phyloP scores from a whole-genome alignment of 2,888 invertebrate species.

The Scaptomyza cyrtandrae region DNA sequence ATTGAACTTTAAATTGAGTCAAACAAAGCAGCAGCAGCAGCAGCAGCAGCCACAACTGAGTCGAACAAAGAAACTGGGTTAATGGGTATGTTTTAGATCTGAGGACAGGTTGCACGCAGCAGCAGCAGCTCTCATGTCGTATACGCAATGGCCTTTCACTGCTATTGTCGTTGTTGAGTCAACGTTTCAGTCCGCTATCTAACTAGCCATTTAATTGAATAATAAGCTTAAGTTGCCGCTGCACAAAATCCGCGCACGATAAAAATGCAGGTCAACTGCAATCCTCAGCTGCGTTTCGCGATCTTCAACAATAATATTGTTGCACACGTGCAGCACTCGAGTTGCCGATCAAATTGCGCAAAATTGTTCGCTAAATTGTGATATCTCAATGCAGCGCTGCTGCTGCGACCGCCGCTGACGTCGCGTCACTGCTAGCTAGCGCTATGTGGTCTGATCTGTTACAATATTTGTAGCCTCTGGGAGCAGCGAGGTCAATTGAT shows the following conservation, averaged over 20 bases:
- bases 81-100: slow-evolving; percentile 72
- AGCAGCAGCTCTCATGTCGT: slow-evolving; percentile 42
- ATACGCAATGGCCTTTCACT: slow-evolving; percentile 79
- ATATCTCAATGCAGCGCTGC: slow-evolving; percentile 17
- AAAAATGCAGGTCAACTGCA: slow-evolving; percentile 74
- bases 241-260: slow-evolving; percentile 64
- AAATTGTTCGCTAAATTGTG: slow-evolving; percentile 42
- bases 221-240: slow-evolving; percentile 59
- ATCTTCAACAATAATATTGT: slow-evolving; percentile 24
- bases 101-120: slow-evolving; percentile 67
- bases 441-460: slow-evolving; percentile 74
- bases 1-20: slow-evolving; percentile 81
- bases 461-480: slow-evolving; percentile 80
- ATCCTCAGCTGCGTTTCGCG: slow-evolving; percentile 46
- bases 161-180: slow-evolving; percentile 32
- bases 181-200: slow-evolving; percentile 14
- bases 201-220: slow-evolving; percentile 72
- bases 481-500: slow-evolving; percentile 84
- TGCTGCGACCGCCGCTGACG: slow-evolving; percentile 15
- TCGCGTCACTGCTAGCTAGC: slow-evolving; percentile 31
- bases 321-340: slow-evolving; percentile 52
- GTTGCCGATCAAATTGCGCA: slow-evolving; percentile 52
- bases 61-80: slow-evolving; percentile 67
- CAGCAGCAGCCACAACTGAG: slow-evolving; percentile 18
- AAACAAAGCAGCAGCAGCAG: slow-evolving; percentile 59